Evolutionary conservation across 2,797 vertebrate genomes (phyloP).

Genomic region (Margarornis squamiger): DNA sequence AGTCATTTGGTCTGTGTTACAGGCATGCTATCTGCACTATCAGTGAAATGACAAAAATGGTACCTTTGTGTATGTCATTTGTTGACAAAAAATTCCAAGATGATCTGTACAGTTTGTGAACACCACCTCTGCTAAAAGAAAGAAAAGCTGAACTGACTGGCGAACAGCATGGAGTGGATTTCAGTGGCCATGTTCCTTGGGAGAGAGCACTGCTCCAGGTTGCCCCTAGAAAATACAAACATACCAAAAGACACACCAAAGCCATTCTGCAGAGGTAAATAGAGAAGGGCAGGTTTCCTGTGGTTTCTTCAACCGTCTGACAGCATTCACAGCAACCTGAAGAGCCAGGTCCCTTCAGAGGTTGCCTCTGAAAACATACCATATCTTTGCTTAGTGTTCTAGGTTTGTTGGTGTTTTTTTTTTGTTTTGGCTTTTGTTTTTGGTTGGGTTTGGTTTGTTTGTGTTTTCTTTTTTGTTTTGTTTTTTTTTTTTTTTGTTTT

Average conservation of each 20-base stretch:
- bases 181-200: fast-evolving
- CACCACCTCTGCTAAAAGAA: not conserved
- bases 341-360: not conserved
- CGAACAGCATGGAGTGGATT: not conserved
- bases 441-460: no score
- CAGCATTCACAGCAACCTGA: not conserved
- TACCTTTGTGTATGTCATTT: not conserved
- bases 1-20: not conserved
- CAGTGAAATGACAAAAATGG: not conserved
- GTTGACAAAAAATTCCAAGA: not conserved
- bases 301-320: not conserved
- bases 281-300: not conserved
- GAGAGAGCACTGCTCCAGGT: not conserved
- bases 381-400: not conserved
- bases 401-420: not conserved
- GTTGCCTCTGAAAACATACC: not conserved
- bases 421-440: no score
- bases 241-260: not conserved
- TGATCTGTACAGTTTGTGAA: not conserved
- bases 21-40: not conserved
- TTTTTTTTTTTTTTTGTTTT: not conserved
- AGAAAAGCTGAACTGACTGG: not conserved
- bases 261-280: not conserved
- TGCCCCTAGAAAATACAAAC: not conserved
- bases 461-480: fast-evolving